phyloP scores from a whole-genome alignment of 2,113 vertebrate species.

The Zingel zingel region DNA sequence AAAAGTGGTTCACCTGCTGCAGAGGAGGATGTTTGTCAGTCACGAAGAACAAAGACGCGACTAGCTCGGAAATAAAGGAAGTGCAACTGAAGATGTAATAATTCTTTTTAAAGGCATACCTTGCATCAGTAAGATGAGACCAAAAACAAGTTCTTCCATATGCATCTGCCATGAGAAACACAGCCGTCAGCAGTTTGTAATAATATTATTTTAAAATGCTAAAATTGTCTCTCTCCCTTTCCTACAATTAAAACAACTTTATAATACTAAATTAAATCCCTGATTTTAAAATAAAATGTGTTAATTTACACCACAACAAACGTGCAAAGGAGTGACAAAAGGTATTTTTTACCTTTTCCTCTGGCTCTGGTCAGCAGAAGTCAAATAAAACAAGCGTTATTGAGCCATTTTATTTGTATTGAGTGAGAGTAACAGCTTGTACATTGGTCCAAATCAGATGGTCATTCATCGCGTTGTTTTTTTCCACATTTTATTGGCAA shows the following conservation, averaged over 20 bases:
- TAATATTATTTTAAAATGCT: neutral
- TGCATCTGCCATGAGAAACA: slow-evolving; percentile 57
- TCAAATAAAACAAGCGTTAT: slow-evolving; percentile 62
- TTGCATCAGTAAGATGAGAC: slow-evolving; percentile 71
- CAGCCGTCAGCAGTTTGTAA: neutral
- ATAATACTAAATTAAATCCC: neutral
- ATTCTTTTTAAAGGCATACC: slow-evolving; percentile 53
- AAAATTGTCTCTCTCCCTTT: neutral
- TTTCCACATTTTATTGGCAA: slow-evolving; percentile 12
- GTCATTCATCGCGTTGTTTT: slow-evolving; percentile 14
- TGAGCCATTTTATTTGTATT: slow-evolving; percentile 67
- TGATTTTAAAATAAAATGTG: neutral
- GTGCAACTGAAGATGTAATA: neutral
- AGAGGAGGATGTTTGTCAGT: slow-evolving; percentile 27
- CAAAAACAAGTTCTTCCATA: slow-evolving; percentile 36
- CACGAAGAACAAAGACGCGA: neutral
- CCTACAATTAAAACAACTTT: neutral
- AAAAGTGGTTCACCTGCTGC: slow-evolving; percentile 61
- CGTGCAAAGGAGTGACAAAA: neutral
- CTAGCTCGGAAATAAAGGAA: neutral
- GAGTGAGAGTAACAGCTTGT: slow-evolving; percentile 25
- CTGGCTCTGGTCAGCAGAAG: slow-evolving; percentile 50
- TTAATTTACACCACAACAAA: slow-evolving; percentile 4
- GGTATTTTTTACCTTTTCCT: slow-evolving; percentile 62
- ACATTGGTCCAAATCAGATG: slow-evolving; percentile 57